Conservation (phyloP, 2,797 vertebrate genomes). For the Pipistrellus nathusii region DNA sequence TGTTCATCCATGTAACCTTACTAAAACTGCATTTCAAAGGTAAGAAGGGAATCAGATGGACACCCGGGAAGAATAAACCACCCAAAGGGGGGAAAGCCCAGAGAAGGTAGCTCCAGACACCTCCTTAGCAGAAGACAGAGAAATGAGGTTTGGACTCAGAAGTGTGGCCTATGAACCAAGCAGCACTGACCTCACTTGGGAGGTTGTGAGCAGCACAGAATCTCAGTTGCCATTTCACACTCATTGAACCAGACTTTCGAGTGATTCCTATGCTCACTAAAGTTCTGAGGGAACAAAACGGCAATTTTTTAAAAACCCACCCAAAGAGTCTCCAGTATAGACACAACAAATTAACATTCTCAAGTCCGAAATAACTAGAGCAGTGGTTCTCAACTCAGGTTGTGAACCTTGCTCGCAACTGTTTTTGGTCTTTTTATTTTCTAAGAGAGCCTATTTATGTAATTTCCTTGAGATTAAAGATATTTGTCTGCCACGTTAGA, state of each 20-base stretch:
- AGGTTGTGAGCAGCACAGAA: neutral
- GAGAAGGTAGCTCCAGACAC: neutral
- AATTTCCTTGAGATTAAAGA: neutral
- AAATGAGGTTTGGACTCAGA: neutral
- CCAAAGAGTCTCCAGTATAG: neutral
- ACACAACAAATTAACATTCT: neutral
- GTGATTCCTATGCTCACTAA: neutral
- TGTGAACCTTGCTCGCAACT: neutral
- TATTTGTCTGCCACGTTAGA: neutral
- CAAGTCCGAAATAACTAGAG: neutral
- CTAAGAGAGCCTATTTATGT: neutral
- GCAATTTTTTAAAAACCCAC: neutral
- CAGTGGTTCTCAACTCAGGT: neutral
- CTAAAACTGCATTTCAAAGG: neutral
- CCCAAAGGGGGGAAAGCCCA: neutral
- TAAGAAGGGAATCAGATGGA: neutral
- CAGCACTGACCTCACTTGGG: neutral
- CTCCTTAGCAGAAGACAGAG: neutral
- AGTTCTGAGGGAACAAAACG: neutral
- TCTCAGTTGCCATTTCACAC: neutral
- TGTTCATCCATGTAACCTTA: neutral
- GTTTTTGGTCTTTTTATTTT: neutral
- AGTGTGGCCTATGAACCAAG: neutral
- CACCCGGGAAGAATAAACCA: neutral
- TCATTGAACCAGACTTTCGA: neutral